Evolutionary conservation across 2,888 invertebrate species (phyloP), one percentile per base, ranked within the genome.

Genomic region (Apamea anceps): DNA sequence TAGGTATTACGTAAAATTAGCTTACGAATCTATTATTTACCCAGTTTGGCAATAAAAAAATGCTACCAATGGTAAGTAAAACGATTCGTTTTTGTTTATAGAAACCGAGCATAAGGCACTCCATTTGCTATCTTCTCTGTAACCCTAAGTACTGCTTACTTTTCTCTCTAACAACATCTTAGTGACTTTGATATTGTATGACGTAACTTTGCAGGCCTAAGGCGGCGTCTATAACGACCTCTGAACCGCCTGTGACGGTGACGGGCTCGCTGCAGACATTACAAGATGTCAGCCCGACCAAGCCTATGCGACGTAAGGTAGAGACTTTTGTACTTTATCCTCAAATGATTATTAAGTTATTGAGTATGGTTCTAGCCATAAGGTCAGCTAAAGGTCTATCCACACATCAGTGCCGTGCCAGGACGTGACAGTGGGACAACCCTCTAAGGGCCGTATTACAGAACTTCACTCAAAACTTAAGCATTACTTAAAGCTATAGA

Each of bases 261-360:
- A 86, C 88, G 0, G 96, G 96, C 0, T 96, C 96, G 0, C 83
- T 96, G 75, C 96, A 96, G 82, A 85, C 95, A 72, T 88, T 96
- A 25, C 96, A 94, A 77, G 97, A 97, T 81, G 95, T 96, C 54
- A 97, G 97, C 79, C 97, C 97, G 0, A 97, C 97, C 0, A 97
- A 96, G 84, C 96, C 96, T 74, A 92, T 96, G 79, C 91, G 96
- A 82, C 95, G 96, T 76, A 97, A 97, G 95, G 96, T 96, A 91
- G 85, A 79, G 66, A 57, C 48, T 79, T 84, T 81, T 37, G n/a
- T 18, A 68, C 37, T 83, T 81, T 63, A 57, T 68, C n/a, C 8
- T 3, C 37, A 7, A 54, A 37, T 60, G n/a, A 37, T 71, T 60
- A 60, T n/a, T 37, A n/a, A n/a, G 0, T 57, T 72, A 32, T 70